A percentile compares a stretch with the other conserved stretches of the same genome.
These are phyloP conservation scores for Cyanistes caeruleus DNA, from an alignment of 2,113 vertebrate species.

Conservation along the genomic window DNA sequence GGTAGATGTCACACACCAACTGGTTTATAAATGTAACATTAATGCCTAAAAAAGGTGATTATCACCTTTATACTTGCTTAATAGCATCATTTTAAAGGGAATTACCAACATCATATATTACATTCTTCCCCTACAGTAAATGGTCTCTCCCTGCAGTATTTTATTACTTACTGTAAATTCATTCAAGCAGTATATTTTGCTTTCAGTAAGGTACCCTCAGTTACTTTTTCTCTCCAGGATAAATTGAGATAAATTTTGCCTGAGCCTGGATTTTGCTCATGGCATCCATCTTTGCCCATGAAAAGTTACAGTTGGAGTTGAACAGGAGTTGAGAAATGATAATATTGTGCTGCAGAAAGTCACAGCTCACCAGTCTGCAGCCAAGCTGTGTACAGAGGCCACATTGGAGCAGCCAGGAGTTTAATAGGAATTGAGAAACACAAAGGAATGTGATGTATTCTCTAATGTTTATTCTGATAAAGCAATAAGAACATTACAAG, in stretches of 20 bases:
- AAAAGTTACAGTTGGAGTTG: constrained; percentile 28
- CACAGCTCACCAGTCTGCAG: background rate
- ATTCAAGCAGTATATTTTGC: constrained; percentile 39
- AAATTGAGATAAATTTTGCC: constrained; percentile 61
- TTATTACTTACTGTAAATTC: constrained; percentile 43
- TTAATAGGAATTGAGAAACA: constrained; percentile 25
- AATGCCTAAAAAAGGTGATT: background rate
- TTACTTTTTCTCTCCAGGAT: constrained; percentile 23
- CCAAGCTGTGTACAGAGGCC: background rate
- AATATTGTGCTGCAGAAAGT: background rate
- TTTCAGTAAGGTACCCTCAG: background rate
- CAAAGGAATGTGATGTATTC: background rate
- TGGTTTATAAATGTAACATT: background rate
- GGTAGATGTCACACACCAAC: background rate
- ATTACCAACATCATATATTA: background rate
- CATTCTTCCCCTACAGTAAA: background rate
- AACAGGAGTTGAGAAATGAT: constrained; percentile 37
- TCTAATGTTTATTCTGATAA: background rate
- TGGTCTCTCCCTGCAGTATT: background rate
- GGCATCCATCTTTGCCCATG: constrained; percentile 41
- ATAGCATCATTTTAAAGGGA: background rate
- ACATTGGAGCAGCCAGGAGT: background rate
- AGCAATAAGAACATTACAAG: background rate
- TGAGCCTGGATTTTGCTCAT: background rate
- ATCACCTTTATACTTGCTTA: constrained; percentile 1